phyloP scores from a whole-genome alignment of 2,797 vertebrate genomes.

The Takifugu rubripes region DNA sequence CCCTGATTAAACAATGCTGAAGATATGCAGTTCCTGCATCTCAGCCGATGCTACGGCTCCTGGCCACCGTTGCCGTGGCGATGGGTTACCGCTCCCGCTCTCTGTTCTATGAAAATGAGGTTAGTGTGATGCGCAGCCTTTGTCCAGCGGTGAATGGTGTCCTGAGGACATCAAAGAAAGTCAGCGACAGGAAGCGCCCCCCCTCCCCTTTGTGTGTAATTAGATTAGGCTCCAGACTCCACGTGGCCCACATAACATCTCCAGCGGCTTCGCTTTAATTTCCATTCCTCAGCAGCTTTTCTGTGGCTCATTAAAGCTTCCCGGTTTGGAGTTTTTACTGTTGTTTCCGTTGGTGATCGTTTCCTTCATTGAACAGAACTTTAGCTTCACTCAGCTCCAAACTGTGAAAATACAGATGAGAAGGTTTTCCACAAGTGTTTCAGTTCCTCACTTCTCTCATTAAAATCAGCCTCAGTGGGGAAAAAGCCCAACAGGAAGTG shows the following conservation, averaged over 20 bases:
- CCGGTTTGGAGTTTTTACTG: background rate
- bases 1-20: no score
- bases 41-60: no score
- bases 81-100: no score
- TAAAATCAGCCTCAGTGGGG: no score
- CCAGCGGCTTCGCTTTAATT: slow-evolving; percentile 32
- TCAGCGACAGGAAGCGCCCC: slow-evolving; percentile 1
- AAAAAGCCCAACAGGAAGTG: background rate
- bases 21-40: no score
- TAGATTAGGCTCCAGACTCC: slow-evolving; percentile 37
- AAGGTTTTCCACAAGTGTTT: no score
- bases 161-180: slow-evolving; percentile 1
- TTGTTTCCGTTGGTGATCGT: background rate
- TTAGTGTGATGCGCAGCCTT: slow-evolving; percentile 11
- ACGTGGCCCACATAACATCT: slow-evolving; percentile 39
- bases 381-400: no score
- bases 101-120: slow-evolving; percentile 19
- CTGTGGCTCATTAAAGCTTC: slow-evolving; percentile 24
- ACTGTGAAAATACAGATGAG: no score
- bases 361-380: background rate
- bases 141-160: slow-evolving; percentile 12
- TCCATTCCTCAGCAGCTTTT: slow-evolving; percentile 40
- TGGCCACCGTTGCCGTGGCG: no score
- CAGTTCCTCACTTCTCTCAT: no score
- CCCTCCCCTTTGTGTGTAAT: slow-evolving; percentile 40